Evolutionary conservation across 2,113 vertebrate species (phyloP).

Genomic region (Speoplatyrhinus poulsoni): DNA sequence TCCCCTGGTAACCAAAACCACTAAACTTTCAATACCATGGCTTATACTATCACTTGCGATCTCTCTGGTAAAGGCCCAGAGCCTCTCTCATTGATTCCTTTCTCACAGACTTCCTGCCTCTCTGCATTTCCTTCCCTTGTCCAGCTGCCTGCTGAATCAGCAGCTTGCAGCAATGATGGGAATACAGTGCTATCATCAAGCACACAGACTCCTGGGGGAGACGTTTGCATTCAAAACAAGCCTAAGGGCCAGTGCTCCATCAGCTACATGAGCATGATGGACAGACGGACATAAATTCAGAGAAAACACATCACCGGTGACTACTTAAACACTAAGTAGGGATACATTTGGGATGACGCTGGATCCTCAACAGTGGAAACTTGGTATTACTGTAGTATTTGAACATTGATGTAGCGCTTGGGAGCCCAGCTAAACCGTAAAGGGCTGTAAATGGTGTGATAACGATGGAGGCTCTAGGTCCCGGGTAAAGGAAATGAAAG

Average conservation of each 20-base stretch:
- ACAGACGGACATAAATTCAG: constrained; percentile 61
- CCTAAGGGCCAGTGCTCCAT: constrained; percentile 53
- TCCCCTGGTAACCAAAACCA: not conserved
- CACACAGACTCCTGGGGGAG: constrained; percentile 67
- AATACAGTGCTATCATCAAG: constrained; percentile 73
- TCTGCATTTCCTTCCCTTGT: constrained; percentile 24
- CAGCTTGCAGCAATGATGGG: constrained; percentile 44
- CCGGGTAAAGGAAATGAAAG: constrained; percentile 15
- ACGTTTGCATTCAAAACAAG: constrained; percentile 60
- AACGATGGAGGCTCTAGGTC: constrained; percentile 40
- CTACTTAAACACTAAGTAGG: constrained; percentile 42
- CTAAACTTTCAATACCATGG: constrained; percentile 5
- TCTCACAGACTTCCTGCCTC: constrained; percentile 18
- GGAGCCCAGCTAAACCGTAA: constrained; percentile 47
- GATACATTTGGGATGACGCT: constrained; percentile 35
- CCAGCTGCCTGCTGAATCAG: constrained; percentile 50
- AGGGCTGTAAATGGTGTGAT: constrained; percentile 51
- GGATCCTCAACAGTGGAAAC: constrained; percentile 29
- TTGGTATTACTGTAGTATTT: constrained; percentile 54
- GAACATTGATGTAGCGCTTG: not conserved
- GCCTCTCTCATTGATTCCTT: constrained; percentile 29
- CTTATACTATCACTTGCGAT: constrained; percentile 20
- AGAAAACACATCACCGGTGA: constrained; percentile 38
- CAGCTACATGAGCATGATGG: constrained; percentile 61
- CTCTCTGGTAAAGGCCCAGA: constrained; percentile 38